Evolutionary conservation across 2,797 vertebrate species (phyloP), one percentile per base, ranked within the genome.

Genomic region (Hoplostethus mediterraneus): DNA sequence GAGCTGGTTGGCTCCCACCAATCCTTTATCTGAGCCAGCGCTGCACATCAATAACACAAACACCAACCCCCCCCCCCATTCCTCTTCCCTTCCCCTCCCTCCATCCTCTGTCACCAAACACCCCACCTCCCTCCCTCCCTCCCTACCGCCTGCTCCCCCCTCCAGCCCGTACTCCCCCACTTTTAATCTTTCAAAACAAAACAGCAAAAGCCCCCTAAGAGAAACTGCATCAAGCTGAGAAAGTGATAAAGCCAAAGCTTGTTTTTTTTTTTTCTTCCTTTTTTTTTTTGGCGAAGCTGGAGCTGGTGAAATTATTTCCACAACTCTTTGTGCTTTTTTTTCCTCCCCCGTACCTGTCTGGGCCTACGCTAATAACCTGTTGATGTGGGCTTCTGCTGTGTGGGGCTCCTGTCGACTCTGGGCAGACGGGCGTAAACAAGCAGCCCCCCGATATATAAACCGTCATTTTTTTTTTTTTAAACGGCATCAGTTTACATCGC

Each of bases 101-200:
- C 80, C 80, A 68, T 85, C 73, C 78, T 87, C 81, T 90, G 88
- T 89, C 88, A 89, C 88, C 82, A 81, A 81, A 73, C 81, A 64
- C 77, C 73, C 76, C 75, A 21, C 42, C n/a, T n/a, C n/a, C n/a
- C n/a, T n/a, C n/a, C n/a, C n/a, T 9, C 12, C 64, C 53, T 57
- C 45, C 64, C 56, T 8, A 10, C 71, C 48, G 56, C 54, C 57
- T 72, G 71, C 80, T 77, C 78, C 79, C 79, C 84, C 87, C 88
- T 85, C 77, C 75, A 81, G 82, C 89, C 71, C 79, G 69, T 79
- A 73, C 81, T 85, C 73, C 79, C 87, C 82, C 77, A 79, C 87
- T 89, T 92, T 91, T 93, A 93, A 94, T 94, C 90, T 94, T 89
- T 90, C 76, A 90, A 93, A 93, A 94, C 89, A 94, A 93, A 94